These are phyloP conservation scores for Diuraphis noxia DNA, from an alignment of 1,140 invertebrate species.

Conservation along the genomic window DNA sequence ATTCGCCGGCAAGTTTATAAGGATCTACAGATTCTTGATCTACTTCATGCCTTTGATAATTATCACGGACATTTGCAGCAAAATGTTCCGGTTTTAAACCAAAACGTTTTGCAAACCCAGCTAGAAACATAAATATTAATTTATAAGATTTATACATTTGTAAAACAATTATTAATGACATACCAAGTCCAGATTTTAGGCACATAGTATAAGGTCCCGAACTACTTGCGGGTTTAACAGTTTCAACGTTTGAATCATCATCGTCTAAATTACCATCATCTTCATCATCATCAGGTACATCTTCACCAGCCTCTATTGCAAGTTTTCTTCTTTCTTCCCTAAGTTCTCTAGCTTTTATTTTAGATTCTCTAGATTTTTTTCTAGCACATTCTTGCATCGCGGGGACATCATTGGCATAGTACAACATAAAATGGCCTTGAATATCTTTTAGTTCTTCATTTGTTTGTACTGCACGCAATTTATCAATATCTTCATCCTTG, in stretches of 20 bases:
- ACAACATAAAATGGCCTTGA: constrained; percentile 89
- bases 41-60: constrained; percentile 96
- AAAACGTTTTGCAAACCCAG: constrained; percentile 85
- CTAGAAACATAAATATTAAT: constrained; percentile 58
- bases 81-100: constrained; percentile 95
- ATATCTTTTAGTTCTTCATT: constrained; percentile 90
- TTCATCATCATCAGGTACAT: constrained; percentile 65
- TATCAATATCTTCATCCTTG: constrained; percentile 84
- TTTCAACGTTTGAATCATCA: constrained; percentile 63
- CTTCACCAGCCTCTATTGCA: constrained; percentile 55
- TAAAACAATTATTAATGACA: constrained; percentile 55
- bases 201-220: constrained; percentile 88
- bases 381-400: constrained; percentile 59
- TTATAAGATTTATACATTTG: not conserved
- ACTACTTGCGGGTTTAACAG: constrained; percentile 81
- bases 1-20: constrained; percentile 77
- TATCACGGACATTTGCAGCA: constrained; percentile 94
- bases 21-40: constrained; percentile 86
- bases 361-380: constrained; percentile 65
- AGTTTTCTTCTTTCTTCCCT: constrained; percentile 62
- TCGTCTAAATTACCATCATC: constrained; percentile 65
- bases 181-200: constrained; percentile 79
- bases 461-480: constrained; percentile 78
- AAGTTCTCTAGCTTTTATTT: constrained; percentile 66
- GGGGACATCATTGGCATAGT: constrained; percentile 78